A percentile compares a stretch with the other conserved stretches of the same genome.
These are phyloP conservation scores for Helarctos malayanus DNA, from an alignment of 2,797 vertebrate genomes.

Conservation along the genomic window DNA sequence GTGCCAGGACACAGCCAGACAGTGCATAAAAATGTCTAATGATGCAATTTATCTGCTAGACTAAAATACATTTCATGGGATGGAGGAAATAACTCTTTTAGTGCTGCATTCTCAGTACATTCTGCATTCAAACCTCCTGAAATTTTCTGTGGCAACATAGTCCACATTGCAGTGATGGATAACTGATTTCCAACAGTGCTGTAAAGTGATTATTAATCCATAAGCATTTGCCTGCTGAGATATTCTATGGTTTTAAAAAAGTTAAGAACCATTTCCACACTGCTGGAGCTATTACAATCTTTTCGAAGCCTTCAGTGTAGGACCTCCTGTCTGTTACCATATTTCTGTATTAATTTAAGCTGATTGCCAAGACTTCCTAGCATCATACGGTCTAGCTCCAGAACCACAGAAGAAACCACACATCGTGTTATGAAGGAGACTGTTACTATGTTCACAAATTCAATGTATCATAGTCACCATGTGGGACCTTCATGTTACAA, in stretches of 20 bases:
- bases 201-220: constrained; percentile 81
- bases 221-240: constrained; percentile 71
- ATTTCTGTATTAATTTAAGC: constrained; percentile 77
- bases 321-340: constrained; percentile 18
- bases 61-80: constrained; percentile 61
- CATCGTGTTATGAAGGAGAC: not conserved
- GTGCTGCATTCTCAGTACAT: not conserved
- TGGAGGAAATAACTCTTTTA: constrained; percentile 69
- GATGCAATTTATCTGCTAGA: constrained; percentile 72
- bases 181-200: constrained; percentile 68
- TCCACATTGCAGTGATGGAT: constrained; percentile 62
- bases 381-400: not conserved
- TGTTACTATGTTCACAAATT: not conserved
- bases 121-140: constrained; percentile 68
- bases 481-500: not conserved
- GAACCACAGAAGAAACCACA: not conserved
- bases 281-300: constrained; percentile 44
- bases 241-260: constrained; percentile 63
- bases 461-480: not conserved
- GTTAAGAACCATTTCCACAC: constrained; percentile 69
- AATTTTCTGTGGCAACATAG: constrained; percentile 26
- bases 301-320: not conserved
- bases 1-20: constrained; percentile 51
- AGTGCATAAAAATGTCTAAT: constrained; percentile 76
- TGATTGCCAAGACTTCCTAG: not conserved